Percentiles rank a stretch among this genome's conserved stretches.
These are phyloP conservation scores for Sebastes alutus DNA, from an alignment of 2,797 vertebrate genomes.

Conservation along the genomic window DNA sequence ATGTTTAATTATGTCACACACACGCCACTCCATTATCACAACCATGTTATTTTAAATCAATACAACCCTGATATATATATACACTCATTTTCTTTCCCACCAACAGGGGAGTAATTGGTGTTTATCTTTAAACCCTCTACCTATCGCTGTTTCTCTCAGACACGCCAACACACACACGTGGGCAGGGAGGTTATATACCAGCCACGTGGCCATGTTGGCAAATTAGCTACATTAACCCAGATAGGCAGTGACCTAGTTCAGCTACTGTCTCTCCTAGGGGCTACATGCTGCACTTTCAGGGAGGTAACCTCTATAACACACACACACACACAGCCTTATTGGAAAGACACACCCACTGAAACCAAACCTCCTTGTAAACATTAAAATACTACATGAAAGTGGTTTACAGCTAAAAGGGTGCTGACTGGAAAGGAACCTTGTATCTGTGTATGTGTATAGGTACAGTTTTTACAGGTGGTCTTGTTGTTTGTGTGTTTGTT, in stretches of 20 bases:
- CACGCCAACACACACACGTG: slow-evolving; percentile 15
- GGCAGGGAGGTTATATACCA: slow-evolving; percentile 21
- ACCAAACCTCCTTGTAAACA: slow-evolving; percentile 13
- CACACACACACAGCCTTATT: background rate
- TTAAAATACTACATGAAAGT: background rate
- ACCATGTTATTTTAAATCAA: slow-evolving; percentile 20
- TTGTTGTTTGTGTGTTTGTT: slow-evolving; percentile 32
- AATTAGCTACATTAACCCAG: slow-evolving; percentile 70
- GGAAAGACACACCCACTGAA: slow-evolving; percentile 14
- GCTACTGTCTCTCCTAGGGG: slow-evolving; percentile 28
- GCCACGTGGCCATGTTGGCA: slow-evolving; percentile 37
- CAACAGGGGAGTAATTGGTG: background rate
- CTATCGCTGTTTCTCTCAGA: background rate
- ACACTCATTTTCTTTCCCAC: background rate
- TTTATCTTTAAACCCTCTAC: slow-evolving; percentile 10
- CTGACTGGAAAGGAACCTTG: background rate
- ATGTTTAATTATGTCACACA: background rate
- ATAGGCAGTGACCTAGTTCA: slow-evolving; percentile 72
- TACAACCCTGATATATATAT: background rate
- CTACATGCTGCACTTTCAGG: slow-evolving; percentile 14
- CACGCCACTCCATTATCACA: background rate
- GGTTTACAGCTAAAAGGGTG: background rate
- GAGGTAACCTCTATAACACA: background rate
- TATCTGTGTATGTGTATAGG: background rate
- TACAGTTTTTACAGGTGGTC: slow-evolving; percentile 9